A percentile compares a stretch with the other conserved stretches of the same genome.
Conservation (phyloP, 2,888 invertebrate species). For the Ormyrus rosae region DNA sequence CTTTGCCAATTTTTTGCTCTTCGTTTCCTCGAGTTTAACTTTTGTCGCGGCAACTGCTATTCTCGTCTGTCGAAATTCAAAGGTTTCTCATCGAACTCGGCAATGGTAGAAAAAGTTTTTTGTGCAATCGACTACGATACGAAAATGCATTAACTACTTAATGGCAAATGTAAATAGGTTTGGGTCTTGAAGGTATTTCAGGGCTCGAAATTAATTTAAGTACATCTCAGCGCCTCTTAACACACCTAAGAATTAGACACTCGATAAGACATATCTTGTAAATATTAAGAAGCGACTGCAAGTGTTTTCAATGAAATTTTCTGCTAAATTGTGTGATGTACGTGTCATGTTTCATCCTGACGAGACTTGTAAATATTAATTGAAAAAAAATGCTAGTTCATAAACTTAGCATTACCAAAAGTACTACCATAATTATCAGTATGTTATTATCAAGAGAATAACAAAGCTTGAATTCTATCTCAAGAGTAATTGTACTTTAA, state of each 20-base stretch:
- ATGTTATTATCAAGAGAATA: conserved; percentile 42
- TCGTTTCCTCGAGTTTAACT: not conserved
- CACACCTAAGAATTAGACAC: conserved; percentile 19
- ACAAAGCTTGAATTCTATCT: conserved; percentile 45
- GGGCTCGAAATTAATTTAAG: conserved; percentile 32
- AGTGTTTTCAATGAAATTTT: conserved; percentile 45
- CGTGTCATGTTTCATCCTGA: conserved; percentile 46
- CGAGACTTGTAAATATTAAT: conserved; percentile 58
- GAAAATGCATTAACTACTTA: conserved; percentile 6
- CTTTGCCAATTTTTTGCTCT: conserved; percentile 11
- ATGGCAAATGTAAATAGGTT: conserved; percentile 40
- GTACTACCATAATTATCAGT: conserved; percentile 57
- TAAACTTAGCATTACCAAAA: conserved; percentile 61
- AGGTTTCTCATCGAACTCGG: conserved; percentile 1
- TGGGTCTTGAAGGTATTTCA: not conserved
- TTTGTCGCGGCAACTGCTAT: not conserved
- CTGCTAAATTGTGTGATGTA: conserved; percentile 50
- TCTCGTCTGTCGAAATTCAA: not conserved
- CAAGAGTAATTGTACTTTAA: conserved; percentile 65
- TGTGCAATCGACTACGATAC: conserved; percentile 34
- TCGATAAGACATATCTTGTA: conserved; percentile 61
- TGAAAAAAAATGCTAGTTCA: conserved; percentile 53
- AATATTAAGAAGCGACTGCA: conserved; percentile 55
- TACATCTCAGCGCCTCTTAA: conserved; percentile 18
- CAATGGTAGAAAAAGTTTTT: conserved; percentile 32